These are phyloP conservation scores for Spisula subtruncata DNA, from an alignment of 2,888 invertebrate species.

Conservation along the genomic window DNA sequence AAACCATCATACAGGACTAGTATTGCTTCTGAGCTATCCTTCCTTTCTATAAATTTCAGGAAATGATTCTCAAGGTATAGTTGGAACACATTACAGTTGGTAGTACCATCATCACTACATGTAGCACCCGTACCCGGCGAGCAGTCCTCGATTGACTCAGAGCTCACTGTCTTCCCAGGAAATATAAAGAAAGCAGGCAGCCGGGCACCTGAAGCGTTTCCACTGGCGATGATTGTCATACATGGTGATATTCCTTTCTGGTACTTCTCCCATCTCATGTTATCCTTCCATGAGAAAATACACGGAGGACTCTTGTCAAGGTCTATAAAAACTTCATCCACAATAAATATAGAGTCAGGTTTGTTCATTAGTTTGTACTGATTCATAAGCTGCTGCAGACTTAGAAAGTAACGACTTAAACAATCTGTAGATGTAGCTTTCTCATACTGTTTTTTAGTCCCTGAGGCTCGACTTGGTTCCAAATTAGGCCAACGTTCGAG, in stretches of 20 bases:
- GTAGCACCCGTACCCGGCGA: conserved; percentile 71
- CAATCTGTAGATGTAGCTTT: conserved; percentile 64
- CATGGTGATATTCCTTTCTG: conserved; percentile 58
- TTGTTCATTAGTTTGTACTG: conserved; percentile 63
- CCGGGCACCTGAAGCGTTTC: conserved; percentile 68
- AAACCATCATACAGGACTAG: conserved; percentile 68
- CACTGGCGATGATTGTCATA: conserved; percentile 68
- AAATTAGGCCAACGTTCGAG: conserved; percentile 65
- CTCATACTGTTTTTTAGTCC: conserved; percentile 64
- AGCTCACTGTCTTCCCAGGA: conserved; percentile 69
- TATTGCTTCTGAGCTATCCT: conserved; percentile 64
- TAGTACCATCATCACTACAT: conserved; percentile 70
- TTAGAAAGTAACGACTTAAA: conserved; percentile 61
- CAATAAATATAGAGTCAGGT: conserved; percentile 68
- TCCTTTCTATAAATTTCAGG: conserved; percentile 68
- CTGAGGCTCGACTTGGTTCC: conserved; percentile 58
- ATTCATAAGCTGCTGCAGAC: conserved; percentile 60
- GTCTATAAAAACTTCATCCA: conserved; percentile 69
- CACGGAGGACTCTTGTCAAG: conserved; percentile 62
- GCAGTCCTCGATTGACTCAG: conserved; percentile 71
- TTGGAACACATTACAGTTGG: conserved; percentile 70
- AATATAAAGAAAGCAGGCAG: conserved; percentile 70
- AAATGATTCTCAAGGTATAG: conserved; percentile 70
- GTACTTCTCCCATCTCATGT: conserved; percentile 66
- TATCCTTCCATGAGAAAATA: conserved; percentile 64